Percentiles rank a stretch among this genome's conserved stretches.
Conservation (phyloP, 1,140 invertebrate genomes). For the Sinonovacula constricta region DNA sequence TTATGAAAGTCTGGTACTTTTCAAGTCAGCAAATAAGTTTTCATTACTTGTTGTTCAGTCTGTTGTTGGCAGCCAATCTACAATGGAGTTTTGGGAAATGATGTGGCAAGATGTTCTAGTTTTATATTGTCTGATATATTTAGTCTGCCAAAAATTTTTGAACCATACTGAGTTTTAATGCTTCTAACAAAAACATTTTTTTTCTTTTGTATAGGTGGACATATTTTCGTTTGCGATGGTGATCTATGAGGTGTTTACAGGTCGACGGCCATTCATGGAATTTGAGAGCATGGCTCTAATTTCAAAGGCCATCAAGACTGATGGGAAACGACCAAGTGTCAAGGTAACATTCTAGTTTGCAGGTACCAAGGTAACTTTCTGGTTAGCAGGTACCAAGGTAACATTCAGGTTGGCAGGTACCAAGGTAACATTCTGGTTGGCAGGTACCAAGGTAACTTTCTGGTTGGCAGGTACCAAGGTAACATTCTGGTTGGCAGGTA, state of each 20-base stretch:
- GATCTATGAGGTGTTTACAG: slow-evolving; percentile 67
- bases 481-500: neutral
- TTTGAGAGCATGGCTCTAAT: slow-evolving; percentile 61
- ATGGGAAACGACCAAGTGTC: slow-evolving; percentile 64
- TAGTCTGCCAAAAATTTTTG: no score
- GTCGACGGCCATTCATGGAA: slow-evolving; percentile 60
- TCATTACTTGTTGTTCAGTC: no score
- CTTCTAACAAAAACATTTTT: no score
- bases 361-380: no score
- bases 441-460: neutral
- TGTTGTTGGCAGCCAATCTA: no score
- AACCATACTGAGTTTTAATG: no score
- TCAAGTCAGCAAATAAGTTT: no score
- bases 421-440: neutral
- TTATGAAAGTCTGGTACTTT: no score
- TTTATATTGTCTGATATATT: no score
- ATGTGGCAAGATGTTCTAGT: no score
- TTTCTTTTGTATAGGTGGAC: slow-evolving; percentile 68
- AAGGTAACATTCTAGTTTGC: slow-evolving; percentile 61
- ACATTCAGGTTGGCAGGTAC: neutral
- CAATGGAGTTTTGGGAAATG: no score
- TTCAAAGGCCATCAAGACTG: slow-evolving; percentile 56
- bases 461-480: neutral
- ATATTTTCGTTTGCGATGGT: slow-evolving; percentile 72
- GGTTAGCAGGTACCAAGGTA: no score